phyloP scores from a whole-genome alignment of 2,797 vertebrate genomes.

The Luscinia luscinia region DNA sequence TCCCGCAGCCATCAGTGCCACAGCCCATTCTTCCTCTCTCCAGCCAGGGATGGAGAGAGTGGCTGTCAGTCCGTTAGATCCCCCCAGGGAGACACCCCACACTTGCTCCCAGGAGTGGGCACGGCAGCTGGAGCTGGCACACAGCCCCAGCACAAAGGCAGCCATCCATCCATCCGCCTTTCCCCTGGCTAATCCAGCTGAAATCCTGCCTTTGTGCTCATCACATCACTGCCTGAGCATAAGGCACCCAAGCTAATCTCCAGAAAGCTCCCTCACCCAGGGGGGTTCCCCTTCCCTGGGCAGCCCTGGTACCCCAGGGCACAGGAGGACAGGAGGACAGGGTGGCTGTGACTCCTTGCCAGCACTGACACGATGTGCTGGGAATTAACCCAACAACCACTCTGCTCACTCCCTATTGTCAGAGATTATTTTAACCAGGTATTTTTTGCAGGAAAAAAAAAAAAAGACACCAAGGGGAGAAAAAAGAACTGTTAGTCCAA shows the following conservation, averaged over 20 bases:
- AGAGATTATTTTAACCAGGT: neutral
- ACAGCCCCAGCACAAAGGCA: accelerated
- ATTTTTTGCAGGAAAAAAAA: neutral
- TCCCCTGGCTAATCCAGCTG: neutral
- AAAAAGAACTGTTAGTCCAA: conserved; percentile 21
- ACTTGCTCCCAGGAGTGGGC: neutral
- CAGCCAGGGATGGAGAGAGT: neutral
- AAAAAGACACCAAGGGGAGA: neutral
- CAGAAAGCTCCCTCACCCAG: neutral
- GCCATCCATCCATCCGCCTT: neutral
- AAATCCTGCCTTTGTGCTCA: conserved; percentile 20
- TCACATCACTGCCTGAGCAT: neutral
- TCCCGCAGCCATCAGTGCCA: neutral
- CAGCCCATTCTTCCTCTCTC: neutral
- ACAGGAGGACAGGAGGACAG: neutral
- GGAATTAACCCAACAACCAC: neutral
- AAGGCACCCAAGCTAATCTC: conserved; percentile 1
- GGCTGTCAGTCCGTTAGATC: neutral
- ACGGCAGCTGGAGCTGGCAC: neutral
- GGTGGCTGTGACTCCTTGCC: accelerated
- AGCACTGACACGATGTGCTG: neutral
- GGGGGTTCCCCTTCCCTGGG: neutral
- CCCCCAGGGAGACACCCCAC: neutral
- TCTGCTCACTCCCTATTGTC: neutral
- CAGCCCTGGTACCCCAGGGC: neutral